phyloP scores from a whole-genome alignment of 1,140 invertebrate species.

The Brachionus asplanchnoidis region DNA sequence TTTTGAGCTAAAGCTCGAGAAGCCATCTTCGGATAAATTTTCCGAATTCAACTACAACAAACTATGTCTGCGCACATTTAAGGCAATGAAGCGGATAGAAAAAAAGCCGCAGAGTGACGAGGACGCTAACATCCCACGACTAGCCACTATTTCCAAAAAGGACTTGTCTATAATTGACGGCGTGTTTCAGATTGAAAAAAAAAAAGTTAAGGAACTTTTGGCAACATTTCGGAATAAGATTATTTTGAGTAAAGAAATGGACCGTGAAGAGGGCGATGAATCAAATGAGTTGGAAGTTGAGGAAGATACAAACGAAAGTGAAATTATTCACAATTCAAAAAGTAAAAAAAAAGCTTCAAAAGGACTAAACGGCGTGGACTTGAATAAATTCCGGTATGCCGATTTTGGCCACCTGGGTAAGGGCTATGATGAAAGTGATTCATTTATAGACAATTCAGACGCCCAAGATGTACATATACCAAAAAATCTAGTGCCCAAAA shows the following conservation, averaged over 20 bases:
- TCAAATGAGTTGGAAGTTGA: not conserved
- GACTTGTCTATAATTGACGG: conserved; percentile 3
- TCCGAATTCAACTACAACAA: conserved; percentile 16
- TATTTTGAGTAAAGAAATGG: conserved; percentile 34
- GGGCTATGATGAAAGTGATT: conserved; percentile 38
- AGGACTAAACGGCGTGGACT: not conserved
- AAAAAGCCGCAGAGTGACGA: not conserved
- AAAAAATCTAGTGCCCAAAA: conserved; percentile 16
- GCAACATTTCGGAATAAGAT: conserved; percentile 17
- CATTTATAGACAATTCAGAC: conserved; percentile 40
- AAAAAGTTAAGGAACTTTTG: not conserved
- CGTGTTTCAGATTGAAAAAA: conserved; percentile 2
- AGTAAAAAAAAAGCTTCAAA: conserved; percentile 1
- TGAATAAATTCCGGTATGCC: not conserved
- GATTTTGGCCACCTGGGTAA: conserved; percentile 33
- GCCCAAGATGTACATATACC: conserved; percentile 33
- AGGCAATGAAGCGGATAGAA: not conserved
- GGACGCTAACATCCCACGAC: not conserved
- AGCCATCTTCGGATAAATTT: conserved; percentile 28
- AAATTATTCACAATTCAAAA: not conserved
- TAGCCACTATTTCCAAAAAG: not conserved
- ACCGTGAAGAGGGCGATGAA: conserved; percentile 8
- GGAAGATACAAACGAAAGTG: not conserved
- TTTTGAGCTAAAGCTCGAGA: conserved; percentile 14
- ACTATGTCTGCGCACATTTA: not conserved